Percentiles rank a stretch among this genome's conserved stretches.
Conservation (phyloP, 2,888 invertebrate genomes). For the Agrochola circellaris region DNA sequence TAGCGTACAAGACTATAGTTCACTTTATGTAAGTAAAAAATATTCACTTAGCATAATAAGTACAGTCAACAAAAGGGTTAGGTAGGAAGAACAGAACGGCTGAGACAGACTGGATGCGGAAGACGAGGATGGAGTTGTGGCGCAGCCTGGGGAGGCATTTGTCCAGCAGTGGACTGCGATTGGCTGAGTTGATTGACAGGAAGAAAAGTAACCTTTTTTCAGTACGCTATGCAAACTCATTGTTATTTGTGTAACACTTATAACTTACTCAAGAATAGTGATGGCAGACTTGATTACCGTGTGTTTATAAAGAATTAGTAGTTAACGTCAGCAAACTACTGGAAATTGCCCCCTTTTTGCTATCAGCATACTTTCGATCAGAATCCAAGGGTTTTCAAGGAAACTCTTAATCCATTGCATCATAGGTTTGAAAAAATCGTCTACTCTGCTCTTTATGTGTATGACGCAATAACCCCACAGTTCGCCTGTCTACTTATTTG, state of each 20-base stretch:
- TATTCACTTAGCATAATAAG: background rate
- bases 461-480: background rate
- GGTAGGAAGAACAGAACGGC: background rate
- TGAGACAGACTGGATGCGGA: no score
- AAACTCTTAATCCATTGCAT: no score
- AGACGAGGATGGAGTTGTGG: no score
- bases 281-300: background rate
- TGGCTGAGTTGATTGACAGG: no score
- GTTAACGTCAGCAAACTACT: no score
- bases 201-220: no score
- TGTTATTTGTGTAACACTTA: background rate
- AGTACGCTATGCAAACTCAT: background rate
- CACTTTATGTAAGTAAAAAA: slow-evolving; percentile 14
- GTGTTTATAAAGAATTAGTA: background rate
- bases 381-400: no score
- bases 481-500: background rate
- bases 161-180: no score
- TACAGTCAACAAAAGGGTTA: slow-evolving; percentile 3
- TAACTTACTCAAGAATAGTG: background rate
- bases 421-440: no score
- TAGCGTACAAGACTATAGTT: background rate
- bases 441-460: no score
- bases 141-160: no score
- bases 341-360: background rate
- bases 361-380: no score